Conservation (phyloP, 2,888 invertebrate genomes). For the Oligia latruncula region DNA sequence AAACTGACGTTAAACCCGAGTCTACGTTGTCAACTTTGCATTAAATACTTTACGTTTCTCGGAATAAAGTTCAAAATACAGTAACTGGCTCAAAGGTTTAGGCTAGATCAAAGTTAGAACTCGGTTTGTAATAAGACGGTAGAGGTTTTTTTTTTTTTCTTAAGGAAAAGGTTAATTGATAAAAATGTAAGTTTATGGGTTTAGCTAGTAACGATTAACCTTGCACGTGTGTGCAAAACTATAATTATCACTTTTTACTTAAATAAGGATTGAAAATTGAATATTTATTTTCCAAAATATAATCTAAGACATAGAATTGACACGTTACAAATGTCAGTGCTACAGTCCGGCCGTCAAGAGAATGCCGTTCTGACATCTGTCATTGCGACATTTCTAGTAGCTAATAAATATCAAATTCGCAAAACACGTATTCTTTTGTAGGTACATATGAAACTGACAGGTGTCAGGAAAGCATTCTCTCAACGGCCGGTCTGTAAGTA, state of each 20-base stretch:
- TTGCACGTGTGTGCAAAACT: neutral
- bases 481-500: neutral
- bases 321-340: neutral
- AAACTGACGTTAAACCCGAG: neutral
- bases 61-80: neutral
- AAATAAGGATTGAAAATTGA: neutral
- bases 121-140: too few species aligned
- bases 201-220: neutral
- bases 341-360: neutral
- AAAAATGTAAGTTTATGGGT: neutral
- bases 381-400: neutral
- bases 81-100: neutral
- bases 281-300: neutral
- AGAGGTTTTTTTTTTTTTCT: neutral
- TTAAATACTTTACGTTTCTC: neutral
- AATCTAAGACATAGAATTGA: neutral
- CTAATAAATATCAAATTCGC: neutral
- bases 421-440: neutral
- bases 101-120: neutral
- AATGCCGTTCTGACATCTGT: neutral
- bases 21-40: neutral
- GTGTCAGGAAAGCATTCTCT: neutral
- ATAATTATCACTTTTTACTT: neutral
- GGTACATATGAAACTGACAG: neutral
- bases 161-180: neutral